phyloP scores from a whole-genome alignment of 2,113 vertebrate genomes.

The Heptranchias perlo region DNA sequence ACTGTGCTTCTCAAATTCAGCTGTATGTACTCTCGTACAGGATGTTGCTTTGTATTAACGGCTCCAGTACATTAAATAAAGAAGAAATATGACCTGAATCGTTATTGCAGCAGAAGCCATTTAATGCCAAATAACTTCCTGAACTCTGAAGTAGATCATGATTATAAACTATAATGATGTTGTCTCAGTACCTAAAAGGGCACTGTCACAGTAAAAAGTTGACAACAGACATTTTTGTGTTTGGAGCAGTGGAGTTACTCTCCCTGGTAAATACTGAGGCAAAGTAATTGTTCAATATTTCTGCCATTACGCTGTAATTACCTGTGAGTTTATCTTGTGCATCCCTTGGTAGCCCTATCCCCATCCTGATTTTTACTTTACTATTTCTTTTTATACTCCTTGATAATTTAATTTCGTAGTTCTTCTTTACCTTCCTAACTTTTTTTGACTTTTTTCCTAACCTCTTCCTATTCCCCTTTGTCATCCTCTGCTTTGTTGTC shows the following conservation, averaged over 20 bases:
- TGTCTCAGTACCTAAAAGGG: not conserved
- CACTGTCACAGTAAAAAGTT: not conserved
- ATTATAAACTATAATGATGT: not conserved
- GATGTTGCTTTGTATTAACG: not conserved
- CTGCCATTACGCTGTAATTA: too few relatives aligned
- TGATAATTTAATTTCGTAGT: too few relatives aligned
- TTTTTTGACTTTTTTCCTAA: too few relatives aligned
- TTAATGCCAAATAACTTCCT: slow-evolving; percentile 27
- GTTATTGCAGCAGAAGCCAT: slow-evolving; percentile 15
- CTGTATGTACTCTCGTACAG: not conserved
- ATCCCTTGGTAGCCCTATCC: too few relatives aligned
- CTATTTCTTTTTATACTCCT: too few relatives aligned
- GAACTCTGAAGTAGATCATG: slow-evolving; percentile 2
- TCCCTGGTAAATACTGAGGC: too few relatives aligned
- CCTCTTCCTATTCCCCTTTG: too few relatives aligned
- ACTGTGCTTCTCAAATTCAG: not conserved
- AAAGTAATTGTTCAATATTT: too few relatives aligned
- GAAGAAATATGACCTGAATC: not conserved
- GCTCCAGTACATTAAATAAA: not conserved
- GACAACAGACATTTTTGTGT: not conserved
- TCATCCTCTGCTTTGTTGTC: too few relatives aligned
- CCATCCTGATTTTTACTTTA: too few relatives aligned
- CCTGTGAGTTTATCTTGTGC: too few relatives aligned
- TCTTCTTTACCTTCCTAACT: too few relatives aligned
- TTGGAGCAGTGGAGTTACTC: not conserved